phyloP scores from a whole-genome alignment of 37 sponge, comb jelly and placozoan species.

The Lycopodina hypogea region DNA sequence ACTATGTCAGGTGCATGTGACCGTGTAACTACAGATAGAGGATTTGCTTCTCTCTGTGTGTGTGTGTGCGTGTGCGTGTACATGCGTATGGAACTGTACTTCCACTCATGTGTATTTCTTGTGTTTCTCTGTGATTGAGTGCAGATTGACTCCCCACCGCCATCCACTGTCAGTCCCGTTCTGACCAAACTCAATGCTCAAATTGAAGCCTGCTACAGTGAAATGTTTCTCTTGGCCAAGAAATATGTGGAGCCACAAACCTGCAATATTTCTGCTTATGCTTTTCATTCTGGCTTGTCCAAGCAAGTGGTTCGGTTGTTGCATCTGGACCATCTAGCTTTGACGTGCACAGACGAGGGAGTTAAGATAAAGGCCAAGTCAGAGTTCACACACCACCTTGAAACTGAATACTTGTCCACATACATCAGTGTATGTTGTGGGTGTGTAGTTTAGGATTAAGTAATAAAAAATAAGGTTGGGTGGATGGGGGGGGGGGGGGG shows the following conservation, averaged over 20 bases:
- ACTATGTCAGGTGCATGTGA: too few species aligned
- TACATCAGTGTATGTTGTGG: not conserved
- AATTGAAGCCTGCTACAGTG: not conserved
- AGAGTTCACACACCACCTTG: constrained; percentile 1
- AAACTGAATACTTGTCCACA: not conserved
- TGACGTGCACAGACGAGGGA: constrained; percentile 3
- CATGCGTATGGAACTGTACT: too few species aligned
- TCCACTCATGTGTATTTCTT: not conserved
- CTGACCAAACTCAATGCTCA: constrained; percentile 8
- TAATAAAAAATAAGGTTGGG: too few species aligned
- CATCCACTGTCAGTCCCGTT: constrained; percentile 6
- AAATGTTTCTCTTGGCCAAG: not conserved
- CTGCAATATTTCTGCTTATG: constrained; percentile 14
- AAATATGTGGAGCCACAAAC: constrained; percentile 1
- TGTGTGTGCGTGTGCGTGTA: too few species aligned
- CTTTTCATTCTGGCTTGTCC: not conserved
- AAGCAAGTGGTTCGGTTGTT: constrained; percentile 1
- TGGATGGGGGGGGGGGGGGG: too few species aligned
- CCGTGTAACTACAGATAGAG: too few species aligned
- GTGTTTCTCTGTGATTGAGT: not conserved
- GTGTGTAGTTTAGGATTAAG: too few species aligned
- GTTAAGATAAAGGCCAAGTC: constrained; percentile 6
- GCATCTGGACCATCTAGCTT: constrained; percentile 8
- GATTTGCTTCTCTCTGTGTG: too few species aligned
- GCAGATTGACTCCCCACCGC: constrained; percentile 35